Evolutionary conservation across 2,113 vertebrate species (phyloP).

Genomic region (Myodes glareolus): DNA sequence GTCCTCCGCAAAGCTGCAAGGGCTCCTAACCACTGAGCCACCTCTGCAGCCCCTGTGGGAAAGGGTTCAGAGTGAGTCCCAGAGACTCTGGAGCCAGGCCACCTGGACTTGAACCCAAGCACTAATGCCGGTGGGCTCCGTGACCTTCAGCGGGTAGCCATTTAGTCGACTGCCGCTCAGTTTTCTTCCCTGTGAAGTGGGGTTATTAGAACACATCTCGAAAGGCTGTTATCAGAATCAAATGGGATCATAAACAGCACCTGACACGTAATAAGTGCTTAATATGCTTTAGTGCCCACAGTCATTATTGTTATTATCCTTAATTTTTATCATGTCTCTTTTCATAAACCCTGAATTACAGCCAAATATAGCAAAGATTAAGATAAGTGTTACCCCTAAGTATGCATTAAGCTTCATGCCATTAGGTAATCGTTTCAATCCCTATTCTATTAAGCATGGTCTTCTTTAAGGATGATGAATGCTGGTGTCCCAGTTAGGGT

Average conservation of each 20-base stretch:
- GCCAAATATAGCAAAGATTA: not conserved
- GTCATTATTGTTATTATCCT: not conserved
- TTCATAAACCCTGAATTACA: not conserved
- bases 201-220: not conserved
- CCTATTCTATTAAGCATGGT: not conserved
- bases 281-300: not conserved
- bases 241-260: not conserved
- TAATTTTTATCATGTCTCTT: not conserved
- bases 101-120: not conserved
- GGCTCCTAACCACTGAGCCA: not conserved
- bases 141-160: not conserved
- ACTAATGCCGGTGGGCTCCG: rapidly evolving
- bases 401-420: not conserved
- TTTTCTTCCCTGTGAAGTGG: not conserved
- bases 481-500: not conserved
- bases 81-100: not conserved
- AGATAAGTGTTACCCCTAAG: not conserved
- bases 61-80: not conserved
- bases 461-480: not conserved
- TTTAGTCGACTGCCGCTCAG: not conserved
- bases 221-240: not conserved
- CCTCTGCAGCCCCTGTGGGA: not conserved
- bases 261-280: not conserved
- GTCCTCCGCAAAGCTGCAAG: not conserved
- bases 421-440: not conserved